Evolutionary conservation across 2,888 invertebrate species (phyloP).

Genomic region (Latheticus oryzae): DNA sequence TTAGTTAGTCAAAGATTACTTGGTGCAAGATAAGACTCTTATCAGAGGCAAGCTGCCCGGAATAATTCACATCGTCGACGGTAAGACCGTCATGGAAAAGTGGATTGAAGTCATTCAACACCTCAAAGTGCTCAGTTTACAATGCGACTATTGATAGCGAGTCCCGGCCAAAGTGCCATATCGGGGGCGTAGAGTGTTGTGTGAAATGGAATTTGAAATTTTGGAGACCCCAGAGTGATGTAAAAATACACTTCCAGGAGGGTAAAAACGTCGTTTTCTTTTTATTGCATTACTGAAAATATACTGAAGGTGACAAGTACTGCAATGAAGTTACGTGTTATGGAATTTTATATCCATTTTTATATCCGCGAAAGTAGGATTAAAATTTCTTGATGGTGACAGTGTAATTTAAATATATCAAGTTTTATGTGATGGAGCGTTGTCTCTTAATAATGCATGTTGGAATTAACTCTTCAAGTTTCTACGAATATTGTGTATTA

Average conservation of each 20-base stretch:
- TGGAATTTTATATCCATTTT: constrained; percentile 66
- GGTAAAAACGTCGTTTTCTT: constrained; percentile 64
- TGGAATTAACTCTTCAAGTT: constrained; percentile 37
- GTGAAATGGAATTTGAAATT: constrained; percentile 68
- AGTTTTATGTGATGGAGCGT: constrained; percentile 52
- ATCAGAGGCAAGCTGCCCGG: constrained; percentile 41
- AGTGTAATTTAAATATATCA: constrained; percentile 63
- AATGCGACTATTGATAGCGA: constrained; percentile 61
- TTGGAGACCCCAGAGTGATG: constrained; percentile 66
- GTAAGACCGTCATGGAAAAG: constrained; percentile 53
- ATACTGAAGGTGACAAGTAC: constrained; percentile 65
- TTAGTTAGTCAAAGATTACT: too few relatives aligned
- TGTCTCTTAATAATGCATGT: constrained; percentile 37
- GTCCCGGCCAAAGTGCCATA: constrained; percentile 57
- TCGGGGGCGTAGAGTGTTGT: constrained; percentile 53
- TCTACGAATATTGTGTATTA: too few relatives aligned
- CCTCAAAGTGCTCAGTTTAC: constrained; percentile 63
- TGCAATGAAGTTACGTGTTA: constrained; percentile 65
- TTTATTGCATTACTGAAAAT: constrained; percentile 65
- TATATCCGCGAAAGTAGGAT: constrained; percentile 64
- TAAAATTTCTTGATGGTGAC: constrained; percentile 64
- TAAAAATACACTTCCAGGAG: constrained; percentile 66
- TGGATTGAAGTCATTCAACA: constrained; percentile 62
- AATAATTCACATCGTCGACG: constrained; percentile 50
- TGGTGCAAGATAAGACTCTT: constrained; percentile 36